Evolutionary conservation across 2,888 invertebrate species (phyloP).

Genomic region (Sipha maydis): DNA sequence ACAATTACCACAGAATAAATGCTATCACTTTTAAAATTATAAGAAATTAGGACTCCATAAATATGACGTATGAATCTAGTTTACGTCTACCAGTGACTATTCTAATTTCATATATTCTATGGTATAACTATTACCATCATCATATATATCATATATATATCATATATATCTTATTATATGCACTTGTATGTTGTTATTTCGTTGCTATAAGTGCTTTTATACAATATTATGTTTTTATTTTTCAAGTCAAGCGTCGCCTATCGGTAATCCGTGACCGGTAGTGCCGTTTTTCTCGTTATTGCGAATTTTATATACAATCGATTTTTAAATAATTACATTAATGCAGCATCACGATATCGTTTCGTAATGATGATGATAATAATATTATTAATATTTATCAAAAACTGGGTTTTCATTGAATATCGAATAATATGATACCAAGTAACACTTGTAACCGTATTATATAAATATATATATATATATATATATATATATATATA

Average conservation of each 20-base stretch:
- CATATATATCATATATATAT: too few species aligned
- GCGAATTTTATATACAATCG: background rate
- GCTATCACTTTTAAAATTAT: too few species aligned
- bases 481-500: too few species aligned
- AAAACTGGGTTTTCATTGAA: background rate
- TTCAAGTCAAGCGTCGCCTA: background rate
- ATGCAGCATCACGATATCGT: background rate
- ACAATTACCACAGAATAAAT: too few species aligned
- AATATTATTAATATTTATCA: background rate
- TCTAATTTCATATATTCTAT: too few species aligned
- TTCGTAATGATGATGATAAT: background rate
- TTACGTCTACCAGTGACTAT: too few species aligned
- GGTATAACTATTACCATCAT: background rate
- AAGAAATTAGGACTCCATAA: too few species aligned
- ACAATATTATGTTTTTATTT: too few species aligned
- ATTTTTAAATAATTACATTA: too few species aligned
- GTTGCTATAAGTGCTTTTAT: background rate
- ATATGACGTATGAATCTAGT: too few species aligned
- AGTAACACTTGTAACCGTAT: background rate
- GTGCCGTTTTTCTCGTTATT: background rate
- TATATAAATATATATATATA: too few species aligned
- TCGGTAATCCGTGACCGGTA: background rate
- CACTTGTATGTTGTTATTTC: background rate
- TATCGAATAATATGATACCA: background rate
- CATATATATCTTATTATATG: background rate